Percentiles rank a stretch among this genome's conserved stretches.
phyloP scores from a whole-genome alignment of 2,888 invertebrate genomes.

The Euplexia lucipara region DNA sequence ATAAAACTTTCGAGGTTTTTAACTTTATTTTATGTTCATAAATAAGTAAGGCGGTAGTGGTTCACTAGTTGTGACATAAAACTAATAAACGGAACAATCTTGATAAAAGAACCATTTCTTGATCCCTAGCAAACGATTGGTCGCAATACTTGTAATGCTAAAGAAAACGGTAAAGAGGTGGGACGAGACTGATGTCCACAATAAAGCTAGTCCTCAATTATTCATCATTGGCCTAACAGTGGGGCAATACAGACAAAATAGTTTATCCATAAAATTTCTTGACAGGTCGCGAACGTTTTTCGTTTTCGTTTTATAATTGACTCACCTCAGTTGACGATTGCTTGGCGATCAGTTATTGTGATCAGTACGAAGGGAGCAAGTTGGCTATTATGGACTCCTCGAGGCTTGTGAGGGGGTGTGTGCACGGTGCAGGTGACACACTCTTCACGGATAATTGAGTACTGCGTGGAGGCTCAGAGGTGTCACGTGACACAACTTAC shows the following conservation, averaged over 20 bases:
- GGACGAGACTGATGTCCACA: not conserved
- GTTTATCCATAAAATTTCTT: too few relatives aligned
- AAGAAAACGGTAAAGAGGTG: too few relatives aligned
- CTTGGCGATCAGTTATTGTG: not conserved
- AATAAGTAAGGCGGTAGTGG: too few relatives aligned
- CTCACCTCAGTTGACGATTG: not conserved
- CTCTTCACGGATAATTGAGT: constrained; percentile 8
- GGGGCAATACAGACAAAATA: not conserved
- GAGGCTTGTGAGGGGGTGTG: not conserved
- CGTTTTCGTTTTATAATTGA: too few relatives aligned
- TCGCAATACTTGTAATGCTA: too few relatives aligned
- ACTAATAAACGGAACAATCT: not conserved
- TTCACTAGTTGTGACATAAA: not conserved
- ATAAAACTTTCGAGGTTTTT: too few relatives aligned
- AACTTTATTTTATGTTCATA: too few relatives aligned
- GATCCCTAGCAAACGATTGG: too few relatives aligned
- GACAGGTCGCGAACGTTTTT: too few relatives aligned
- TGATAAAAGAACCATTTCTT: too few relatives aligned
- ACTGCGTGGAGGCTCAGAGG: not conserved
- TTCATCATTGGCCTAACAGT: too few relatives aligned
- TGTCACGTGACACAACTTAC: not conserved
- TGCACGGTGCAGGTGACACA: constrained; percentile 9
- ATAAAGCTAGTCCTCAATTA: too few relatives aligned
- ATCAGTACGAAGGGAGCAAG: not conserved
- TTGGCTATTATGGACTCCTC: not conserved